Evolutionary conservation across 2,797 vertebrate genomes (phyloP), one percentile per base, ranked within the genome.

Genomic region (Oreochromis mossambicus): DNA sequence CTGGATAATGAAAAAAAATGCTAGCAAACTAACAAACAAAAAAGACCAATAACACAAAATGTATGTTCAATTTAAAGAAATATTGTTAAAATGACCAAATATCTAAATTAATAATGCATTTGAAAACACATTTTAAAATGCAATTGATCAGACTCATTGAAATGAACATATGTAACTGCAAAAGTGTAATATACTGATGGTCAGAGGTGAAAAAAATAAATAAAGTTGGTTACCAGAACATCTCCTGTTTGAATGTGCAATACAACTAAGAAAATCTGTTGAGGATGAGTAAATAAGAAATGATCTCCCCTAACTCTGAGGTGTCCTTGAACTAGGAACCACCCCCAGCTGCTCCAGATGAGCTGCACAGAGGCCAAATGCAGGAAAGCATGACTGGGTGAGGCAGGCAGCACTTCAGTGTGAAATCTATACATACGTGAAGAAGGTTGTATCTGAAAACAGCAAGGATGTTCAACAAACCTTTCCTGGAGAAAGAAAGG

Each of bases 321-420:
- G 83, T 87, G 92, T 92, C 92, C 95, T 94, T 95, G 92, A 94
- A 93, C 90, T 88, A 66, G 86, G 77, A 88, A 78, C 86, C 81
- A 88, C 80, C 90, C 79, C 66, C 87, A 86, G 86, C 91, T 91
- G 92, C 91, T 93, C 87, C 89, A 89, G 54, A 81, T 87, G 87
- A 92, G 92, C 90, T 88, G 88, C 88, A 88, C 89, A 76, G 78
- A 70, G 86, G 79, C 82, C 81, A 90, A 88, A 90, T 88, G 83
- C 77, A 84, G 82, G 61, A 29, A 78, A 81, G 88, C 86, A 79
- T 85, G 86, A 82, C 79, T 79, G 58, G 90, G 77, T 85, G 88
- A 88, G 48, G 73, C 41, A 66, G 82, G 83, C 87, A 87, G 82
- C 80, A 88, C 87, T 86, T 90, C 61, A 79, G 83, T 91, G 91